Evolutionary conservation across 2,113 vertebrate species (phyloP), one percentile per base, ranked within the genome.

Genomic region (Scortum barcoo): DNA sequence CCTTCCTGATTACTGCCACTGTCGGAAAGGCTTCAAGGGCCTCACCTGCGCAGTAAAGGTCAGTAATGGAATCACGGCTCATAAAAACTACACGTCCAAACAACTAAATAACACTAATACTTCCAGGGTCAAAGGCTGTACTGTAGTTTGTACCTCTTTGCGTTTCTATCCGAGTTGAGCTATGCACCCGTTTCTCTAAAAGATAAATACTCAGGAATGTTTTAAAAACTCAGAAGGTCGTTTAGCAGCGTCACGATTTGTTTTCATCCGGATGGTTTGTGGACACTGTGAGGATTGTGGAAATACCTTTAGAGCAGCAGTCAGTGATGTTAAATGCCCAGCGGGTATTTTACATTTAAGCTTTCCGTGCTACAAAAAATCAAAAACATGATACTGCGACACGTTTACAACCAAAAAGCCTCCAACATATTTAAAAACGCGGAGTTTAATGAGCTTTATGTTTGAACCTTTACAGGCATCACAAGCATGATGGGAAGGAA

Each of bases 1-100:
- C 8, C 91, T 93, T 62, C 97, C 97, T 0, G 95, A 97, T 1
- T 86, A 95, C 65, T 99, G 97, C 67, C 94, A 94, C 69, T 99
- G 97, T 81, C 95, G 93, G 9, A 88, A 83, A 81, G 97, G 96
- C 58, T 96, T 95, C 88, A 93, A 93, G 14, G 97, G 97, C 82
- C 76, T 91, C 44, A 93, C 90, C 74, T 98, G 98, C 83, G 93
- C 92, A 51, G 82, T 92, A 70, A 97, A 96, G 96, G 95, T 95
- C 50, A 84, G 86, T 8, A 12, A 0, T 30, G 24, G 1, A n/a
- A 20, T 50, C 1, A 53, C 7, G 40, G 53, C 53, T 58, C 16
- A 51, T 10, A 11, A 70, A 22, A 12, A 44, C n/a, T 5, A 16
- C 60, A 60, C 5, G n/a, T 42, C 26, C 14, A 33, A 60, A 72